Conservation (phyloP, 1,140 invertebrate genomes). For the Neelides sp. region DNA sequence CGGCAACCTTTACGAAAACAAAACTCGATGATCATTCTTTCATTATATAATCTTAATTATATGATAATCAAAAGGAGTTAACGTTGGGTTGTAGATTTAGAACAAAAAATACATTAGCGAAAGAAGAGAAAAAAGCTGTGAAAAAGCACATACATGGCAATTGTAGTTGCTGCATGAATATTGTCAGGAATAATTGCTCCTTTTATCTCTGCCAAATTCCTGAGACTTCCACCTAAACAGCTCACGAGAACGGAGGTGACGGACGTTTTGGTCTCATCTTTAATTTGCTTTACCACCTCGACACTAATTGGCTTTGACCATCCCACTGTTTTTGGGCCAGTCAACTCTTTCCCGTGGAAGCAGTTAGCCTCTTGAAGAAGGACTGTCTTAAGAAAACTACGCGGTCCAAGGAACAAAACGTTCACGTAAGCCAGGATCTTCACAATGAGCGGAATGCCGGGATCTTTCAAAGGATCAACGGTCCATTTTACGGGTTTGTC, state of each 20-base stretch:
- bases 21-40: too few species aligned
- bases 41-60: too few species aligned
- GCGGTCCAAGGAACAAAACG: conserved; percentile 6
- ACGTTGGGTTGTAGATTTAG: too few species aligned
- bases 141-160: too few species aligned
- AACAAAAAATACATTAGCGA: too few species aligned
- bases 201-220: conserved; percentile 8
- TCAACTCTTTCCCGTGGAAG: conserved; percentile 22
- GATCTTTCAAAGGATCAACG: conserved; percentile 17
- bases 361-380: conserved; percentile 22
- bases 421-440: conserved; percentile 5
- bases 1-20: conserved; percentile 21
- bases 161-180: too few species aligned
- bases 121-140: too few species aligned
- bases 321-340: conserved; percentile 4
- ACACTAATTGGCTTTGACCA: neutral
- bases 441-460: conserved; percentile 1
- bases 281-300: conserved; percentile 10
- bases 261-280: conserved; percentile 1
- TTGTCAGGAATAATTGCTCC: neutral
- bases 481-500: conserved; percentile 14
- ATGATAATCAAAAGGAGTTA: too few species aligned
- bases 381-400: conserved; percentile 17
- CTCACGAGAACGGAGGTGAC: conserved; percentile 9
- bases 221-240: neutral